Base-by-base conservation (phyloP, 1,140 invertebrate species). In the Sarcophaga peregrina region DNA sequence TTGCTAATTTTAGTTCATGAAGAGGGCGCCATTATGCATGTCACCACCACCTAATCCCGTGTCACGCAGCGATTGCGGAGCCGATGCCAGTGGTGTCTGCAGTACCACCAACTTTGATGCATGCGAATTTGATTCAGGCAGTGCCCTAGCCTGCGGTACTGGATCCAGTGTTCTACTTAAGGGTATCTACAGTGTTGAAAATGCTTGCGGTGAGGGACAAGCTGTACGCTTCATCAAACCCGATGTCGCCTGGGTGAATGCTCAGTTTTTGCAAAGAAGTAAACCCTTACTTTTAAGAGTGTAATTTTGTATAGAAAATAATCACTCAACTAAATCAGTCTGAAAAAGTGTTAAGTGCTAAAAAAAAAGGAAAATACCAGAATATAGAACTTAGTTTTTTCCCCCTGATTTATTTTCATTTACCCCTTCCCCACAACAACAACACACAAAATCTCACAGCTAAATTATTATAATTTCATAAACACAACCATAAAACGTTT, bases 171-270 rank as follows among this genome's bases (percentile, higher is more conserved):
- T 94, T 84, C 93, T 93, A 13, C 91, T 96, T n/a, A 91, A 93
- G 84, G 96, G 95, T 76, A 91, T 96, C 85, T 96, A 94, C 89
- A 94, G 93, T 58, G 95, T 94, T 91, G 95, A 96, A 83, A 93
- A 94, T 15, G 94, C 94, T 47, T 90, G 90, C 78, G 89, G 87
- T 0, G 88, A 88, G 58, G 87, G 87, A 8, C 86, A 89, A 83
- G 83, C 87, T 2, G 87, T 90, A 20, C 86, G 86, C 17, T 90
- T 90, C 75, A 83, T 86, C 58, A 90, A 90, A 82, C 88, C 89
- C 20, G 90, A 90, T 82, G 85, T 90, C 7, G 86, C 87, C 72
- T 90, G 88, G 88, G 89, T 90, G 58, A 90, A 90, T 81, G 86
- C 84, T 17, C 85, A 85, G 13, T 90, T 90, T n/a, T 85, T 85